Percentiles rank a stretch among this genome's conserved stretches.
These are phyloP conservation scores for Polypterus senegalus DNA, from an alignment of 2,113 vertebrate genomes.

Conservation along the genomic window DNA sequence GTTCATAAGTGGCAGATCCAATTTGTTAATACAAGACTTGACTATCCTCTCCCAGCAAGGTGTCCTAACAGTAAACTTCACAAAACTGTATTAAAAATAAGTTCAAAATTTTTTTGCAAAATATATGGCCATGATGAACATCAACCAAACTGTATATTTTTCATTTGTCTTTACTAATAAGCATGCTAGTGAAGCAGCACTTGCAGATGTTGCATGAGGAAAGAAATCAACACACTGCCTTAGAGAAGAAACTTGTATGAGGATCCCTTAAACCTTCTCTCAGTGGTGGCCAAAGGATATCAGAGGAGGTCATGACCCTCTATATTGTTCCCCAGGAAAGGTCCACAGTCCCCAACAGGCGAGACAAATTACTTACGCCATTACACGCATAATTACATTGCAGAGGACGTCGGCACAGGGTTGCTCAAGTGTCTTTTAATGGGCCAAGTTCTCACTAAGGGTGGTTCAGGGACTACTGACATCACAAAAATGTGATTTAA, in stretches of 20 bases:
- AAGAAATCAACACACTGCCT: too few species aligned
- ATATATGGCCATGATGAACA: too few species aligned
- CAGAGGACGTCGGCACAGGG: conserved; percentile 2
- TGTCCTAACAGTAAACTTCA: too few species aligned
- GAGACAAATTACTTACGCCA: conserved; percentile 5
- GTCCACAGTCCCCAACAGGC: background rate
- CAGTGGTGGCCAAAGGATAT: conserved; percentile 10
- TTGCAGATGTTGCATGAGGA: too few species aligned
- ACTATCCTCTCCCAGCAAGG: too few species aligned
- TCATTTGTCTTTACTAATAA: too few species aligned
- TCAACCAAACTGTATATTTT: too few species aligned
- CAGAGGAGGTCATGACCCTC: conserved; percentile 2
- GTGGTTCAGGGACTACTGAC: background rate
- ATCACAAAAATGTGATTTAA: background rate
- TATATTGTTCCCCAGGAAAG: conserved; percentile 7
- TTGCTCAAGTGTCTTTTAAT: conserved; percentile 14
- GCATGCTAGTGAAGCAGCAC: too few species aligned
- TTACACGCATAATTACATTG: conserved; percentile 6
- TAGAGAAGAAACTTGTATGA: background rate
- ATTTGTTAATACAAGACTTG: too few species aligned
- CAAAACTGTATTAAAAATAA: too few species aligned
- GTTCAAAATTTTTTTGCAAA: too few species aligned
- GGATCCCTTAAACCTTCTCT: background rate
- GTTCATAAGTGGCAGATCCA: too few species aligned
- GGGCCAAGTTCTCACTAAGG: background rate